A percentile compares a stretch with the other conserved stretches of the same genome.
phyloP scores from a whole-genome alignment of 2,888 invertebrate species.

The Ectemnius cavifrons region DNA sequence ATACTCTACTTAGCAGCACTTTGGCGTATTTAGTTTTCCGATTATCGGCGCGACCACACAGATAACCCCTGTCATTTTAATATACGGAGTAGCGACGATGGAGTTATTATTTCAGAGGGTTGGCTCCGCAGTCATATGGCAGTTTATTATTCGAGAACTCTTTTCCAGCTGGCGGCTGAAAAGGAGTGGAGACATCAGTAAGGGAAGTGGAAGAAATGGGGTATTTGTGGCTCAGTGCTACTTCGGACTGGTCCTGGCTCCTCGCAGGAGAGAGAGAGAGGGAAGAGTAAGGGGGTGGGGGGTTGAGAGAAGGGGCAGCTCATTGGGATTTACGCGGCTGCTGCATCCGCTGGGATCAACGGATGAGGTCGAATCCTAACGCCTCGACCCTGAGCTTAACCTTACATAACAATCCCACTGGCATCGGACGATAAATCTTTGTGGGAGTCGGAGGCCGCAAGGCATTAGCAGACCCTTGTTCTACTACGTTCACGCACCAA shows the following conservation, averaged over 20 bases:
- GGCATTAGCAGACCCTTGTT: conserved; percentile 47
- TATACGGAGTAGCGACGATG: neutral
- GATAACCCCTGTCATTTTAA: conserved; percentile 15
- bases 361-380: conserved; percentile 51
- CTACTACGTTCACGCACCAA: conserved; percentile 12
- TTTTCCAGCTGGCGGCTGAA: neutral
- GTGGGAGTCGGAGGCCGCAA: conserved; percentile 9
- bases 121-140: too few relatives aligned
- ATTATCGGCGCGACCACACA: conserved; percentile 11
- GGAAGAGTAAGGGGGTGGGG: too few relatives aligned
- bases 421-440: conserved; percentile 52
- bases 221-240: conserved; percentile 12
- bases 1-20: conserved; percentile 15
- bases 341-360: conserved; percentile 35
- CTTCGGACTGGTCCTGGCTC: neutral
- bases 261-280: neutral
- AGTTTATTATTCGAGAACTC: neutral
- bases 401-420: conserved; percentile 56
- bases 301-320: neutral
- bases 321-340: conserved; percentile 52
- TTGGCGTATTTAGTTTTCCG: conserved; percentile 27
- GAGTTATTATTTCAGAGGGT: conserved; percentile 3
- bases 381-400: conserved; percentile 59
- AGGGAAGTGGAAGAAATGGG: conserved; percentile 11
- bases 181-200: conserved; percentile 28